Base-by-base conservation (phyloP, 2,797 vertebrate species). In the Sternotherus odoratus region DNA sequence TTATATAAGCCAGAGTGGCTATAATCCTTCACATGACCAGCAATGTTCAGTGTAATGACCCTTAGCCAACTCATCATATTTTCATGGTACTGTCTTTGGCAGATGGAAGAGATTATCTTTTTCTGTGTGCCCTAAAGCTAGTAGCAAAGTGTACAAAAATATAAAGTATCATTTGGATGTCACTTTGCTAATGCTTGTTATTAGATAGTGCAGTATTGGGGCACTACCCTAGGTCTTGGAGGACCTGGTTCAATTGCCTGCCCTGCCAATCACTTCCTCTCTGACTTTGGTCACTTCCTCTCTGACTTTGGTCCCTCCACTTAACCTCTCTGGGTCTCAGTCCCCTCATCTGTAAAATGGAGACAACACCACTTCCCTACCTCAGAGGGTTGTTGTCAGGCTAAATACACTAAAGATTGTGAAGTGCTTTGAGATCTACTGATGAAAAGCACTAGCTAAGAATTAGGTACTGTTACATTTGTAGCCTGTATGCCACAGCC, bases 1-100 rank as follows among this genome's bases (percentile, higher is more conserved):
- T 74, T 74, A 39, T 77, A 56, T 92, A 83, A 88, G 6, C 3
- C 23, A 93, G 91, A 92, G 72, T 69, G 13, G 82, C 74, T 91
- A 60, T 23, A 90, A 19, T 15, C 72, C 16, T 6, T 86, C 78
- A 56, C 39, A 46, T 84, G n/a, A 82, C 79, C 51, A 30, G 12
- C 77, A 39, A 17, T 33, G 19, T 85, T 90, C 85, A 91, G 91
- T 51, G 12, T 21, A 94, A 24, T 78, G 78, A 78, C 1, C 3
- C 86, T 91, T 84, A 54, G 72, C n/a, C 56, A 77, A 89, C 12
- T 51, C 5, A 5, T 39, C 88, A 85, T 82, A 51, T 80, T 87
- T 30, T 39, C 6, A 3, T 6, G 5, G 19, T 66, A 15, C 46
- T 17, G 30, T 90, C 83, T 82, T 89, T 36, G n/a, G 60, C 30